Evolutionary conservation across 2,888 invertebrate genomes (phyloP).

Genomic region (Notodonta dromedarius): DNA sequence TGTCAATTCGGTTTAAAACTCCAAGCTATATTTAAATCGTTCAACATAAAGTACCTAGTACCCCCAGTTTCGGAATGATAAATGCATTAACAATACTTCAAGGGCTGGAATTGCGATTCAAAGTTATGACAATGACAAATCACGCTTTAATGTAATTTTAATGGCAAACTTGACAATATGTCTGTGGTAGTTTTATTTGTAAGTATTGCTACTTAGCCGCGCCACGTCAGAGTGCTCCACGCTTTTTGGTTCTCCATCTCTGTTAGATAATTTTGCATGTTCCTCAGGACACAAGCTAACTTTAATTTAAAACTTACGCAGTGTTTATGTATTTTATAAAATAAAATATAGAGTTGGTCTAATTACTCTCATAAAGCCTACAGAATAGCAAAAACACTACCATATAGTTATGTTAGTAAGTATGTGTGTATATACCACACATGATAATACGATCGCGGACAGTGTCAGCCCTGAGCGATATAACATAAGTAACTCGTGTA

Average conservation of each 20-base stretch:
- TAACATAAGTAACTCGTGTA: not conserved
- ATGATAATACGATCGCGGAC: not conserved
- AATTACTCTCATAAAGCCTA: too few relatives aligned
- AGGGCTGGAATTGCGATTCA: conserved; percentile 6
- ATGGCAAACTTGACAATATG: conserved; percentile 8
- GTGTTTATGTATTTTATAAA: too few relatives aligned
- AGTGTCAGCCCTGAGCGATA: not conserved
- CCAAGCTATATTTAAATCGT: not conserved
- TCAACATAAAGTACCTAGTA: not conserved
- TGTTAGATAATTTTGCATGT: too few relatives aligned
- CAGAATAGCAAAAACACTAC: not conserved
- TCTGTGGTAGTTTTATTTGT: not conserved
- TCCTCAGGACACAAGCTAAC: too few relatives aligned
- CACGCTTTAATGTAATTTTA: conserved; percentile 10
- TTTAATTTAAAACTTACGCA: too few relatives aligned
- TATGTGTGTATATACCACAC: not conserved
- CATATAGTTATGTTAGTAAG: not conserved
- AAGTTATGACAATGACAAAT: conserved; percentile 8
- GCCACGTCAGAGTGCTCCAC: not conserved
- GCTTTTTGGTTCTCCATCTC: not conserved
- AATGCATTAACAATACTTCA: conserved; percentile 5
- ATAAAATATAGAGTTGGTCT: too few relatives aligned
- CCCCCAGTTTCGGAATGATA: conserved; percentile 2
- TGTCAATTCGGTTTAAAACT: not conserved
- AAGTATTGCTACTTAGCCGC: not conserved